phyloP scores from a whole-genome alignment of 2,888 invertebrate genomes.

The Exocentrus adspersus region DNA sequence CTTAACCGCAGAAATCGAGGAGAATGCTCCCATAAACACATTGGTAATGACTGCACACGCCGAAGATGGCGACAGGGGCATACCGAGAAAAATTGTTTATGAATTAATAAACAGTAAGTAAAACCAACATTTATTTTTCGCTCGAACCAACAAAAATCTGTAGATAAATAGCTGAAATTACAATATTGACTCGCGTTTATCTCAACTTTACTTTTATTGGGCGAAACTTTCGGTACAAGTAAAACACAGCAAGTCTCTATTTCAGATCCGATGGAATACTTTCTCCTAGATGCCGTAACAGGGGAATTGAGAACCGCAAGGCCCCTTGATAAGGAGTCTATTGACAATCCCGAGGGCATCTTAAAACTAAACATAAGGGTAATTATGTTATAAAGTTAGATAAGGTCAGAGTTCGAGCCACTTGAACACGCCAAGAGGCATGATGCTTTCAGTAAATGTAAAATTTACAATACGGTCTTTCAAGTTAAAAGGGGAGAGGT shows the following conservation, averaged over 20 bases:
- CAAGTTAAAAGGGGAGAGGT: too few species aligned
- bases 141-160: too few species aligned
- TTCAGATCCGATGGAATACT: conserved; percentile 88
- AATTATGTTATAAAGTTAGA: conserved; percentile 48
- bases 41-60: conserved; percentile 83
- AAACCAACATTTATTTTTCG: too few species aligned
- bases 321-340: conserved; percentile 84
- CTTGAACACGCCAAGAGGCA: background rate
- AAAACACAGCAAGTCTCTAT: conserved; percentile 18
- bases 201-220: too few species aligned
- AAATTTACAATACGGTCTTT: too few species aligned
- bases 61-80: conserved; percentile 85
- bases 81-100: conserved; percentile 80
- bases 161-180: too few species aligned
- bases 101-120: conserved; percentile 82
- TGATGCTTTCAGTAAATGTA: background rate
- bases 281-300: conserved; percentile 78
- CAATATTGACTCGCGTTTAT: too few species aligned
- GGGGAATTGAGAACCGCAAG: conserved; percentile 87
- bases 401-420: background rate
- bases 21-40: conserved; percentile 86
- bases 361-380: conserved; percentile 80
- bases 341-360: conserved; percentile 82
- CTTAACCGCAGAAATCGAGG: conserved; percentile 79
- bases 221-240: too few species aligned